Base-by-base conservation (phyloP, 2,888 invertebrate species). In the Sclerodermus sp. region DNA sequence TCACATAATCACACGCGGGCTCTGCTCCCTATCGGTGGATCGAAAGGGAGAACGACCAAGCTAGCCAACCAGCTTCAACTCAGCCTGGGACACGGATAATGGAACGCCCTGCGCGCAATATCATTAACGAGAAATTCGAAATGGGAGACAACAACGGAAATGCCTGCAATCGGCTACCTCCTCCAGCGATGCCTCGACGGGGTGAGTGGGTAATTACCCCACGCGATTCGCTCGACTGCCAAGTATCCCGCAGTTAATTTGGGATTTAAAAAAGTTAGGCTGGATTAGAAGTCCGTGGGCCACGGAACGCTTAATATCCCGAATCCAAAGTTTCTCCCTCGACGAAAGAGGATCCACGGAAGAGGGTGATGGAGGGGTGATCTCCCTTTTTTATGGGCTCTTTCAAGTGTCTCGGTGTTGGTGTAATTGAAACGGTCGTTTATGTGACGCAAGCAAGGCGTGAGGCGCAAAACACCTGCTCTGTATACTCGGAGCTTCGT, bases 101-200 rank as follows among this genome's bases (percentile, higher is more conserved):
- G 34, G 47, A 48, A 52, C 40, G 47, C 52, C 16, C 48, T 41
- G 48, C 37, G 48, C 37, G 42, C 51, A 49, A 58, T 58, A 51
- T 57, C 57, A 52, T 54, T 58, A 57, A 53, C 54, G 39, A 29
- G 47, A 49, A 49, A 47, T 51, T 56, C 56, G 49, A 49, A 52
- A 47, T 42, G 53, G 48, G 45, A 46, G 39, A 41, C 39, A 39
- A 38, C 10, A 44, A 15, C 10, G 31, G 12, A 14, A 34, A 12
- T 14, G 34, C 34, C 34, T 14, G 3, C 14, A 3, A 6, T 34
- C 12, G 5, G 6, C 34, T 10, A 12, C n/a, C 12, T 34, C 34
- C 34, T 10, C n/a, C 3, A 10, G 12, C 34, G 3, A 34, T 10
- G 3, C 14, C 14, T 14, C 34, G 3, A 34, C 34, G 5, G 12